Evolutionary conservation across 2,888 invertebrate genomes (phyloP).

Genomic region (Ditula angustiorana): DNA sequence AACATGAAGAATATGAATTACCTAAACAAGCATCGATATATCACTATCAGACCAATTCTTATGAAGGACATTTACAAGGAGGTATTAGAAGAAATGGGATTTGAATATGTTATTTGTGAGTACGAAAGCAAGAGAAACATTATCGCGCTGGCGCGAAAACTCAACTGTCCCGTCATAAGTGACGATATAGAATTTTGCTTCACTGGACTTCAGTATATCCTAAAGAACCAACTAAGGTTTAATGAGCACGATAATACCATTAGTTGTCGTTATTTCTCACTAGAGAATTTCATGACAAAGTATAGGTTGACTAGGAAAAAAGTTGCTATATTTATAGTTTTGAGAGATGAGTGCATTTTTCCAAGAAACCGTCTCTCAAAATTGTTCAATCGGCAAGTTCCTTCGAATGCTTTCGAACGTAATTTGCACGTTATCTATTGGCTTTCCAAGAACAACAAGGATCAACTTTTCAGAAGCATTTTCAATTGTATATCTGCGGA

Average conservation of each 20-base stretch:
- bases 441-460: constrained; percentile 17
- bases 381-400: constrained; percentile 12
- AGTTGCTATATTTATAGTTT: constrained; percentile 50
- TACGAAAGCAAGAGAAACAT: constrained; percentile 53
- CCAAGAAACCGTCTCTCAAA: constrained; percentile 44
- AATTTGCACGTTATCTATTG: constrained; percentile 21
- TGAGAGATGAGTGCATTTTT: constrained; percentile 50
- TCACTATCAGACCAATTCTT: constrained; percentile 47
- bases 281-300: constrained; percentile 47
- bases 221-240: constrained; percentile 40
- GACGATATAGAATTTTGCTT: constrained; percentile 56
- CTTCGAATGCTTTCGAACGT: not conserved
- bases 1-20: constrained; percentile 40
- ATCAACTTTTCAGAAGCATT: constrained; percentile 1
- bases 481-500: constrained; percentile 3
- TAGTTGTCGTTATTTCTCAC: constrained; percentile 45
- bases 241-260: constrained; percentile 36
- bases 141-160: constrained; percentile 53
- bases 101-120: constrained; percentile 51
- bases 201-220: constrained; percentile 53
- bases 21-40: constrained; percentile 24
- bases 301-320: constrained; percentile 47
- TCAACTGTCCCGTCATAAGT: constrained; percentile 56
- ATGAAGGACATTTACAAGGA: constrained; percentile 50
- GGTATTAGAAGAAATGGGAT: constrained; percentile 53